Percentiles rank a stretch among this genome's conserved stretches.
Evolutionary conservation across 1,140 invertebrate genomes (phyloP).

Genomic region (Microplitis mediator): DNA sequence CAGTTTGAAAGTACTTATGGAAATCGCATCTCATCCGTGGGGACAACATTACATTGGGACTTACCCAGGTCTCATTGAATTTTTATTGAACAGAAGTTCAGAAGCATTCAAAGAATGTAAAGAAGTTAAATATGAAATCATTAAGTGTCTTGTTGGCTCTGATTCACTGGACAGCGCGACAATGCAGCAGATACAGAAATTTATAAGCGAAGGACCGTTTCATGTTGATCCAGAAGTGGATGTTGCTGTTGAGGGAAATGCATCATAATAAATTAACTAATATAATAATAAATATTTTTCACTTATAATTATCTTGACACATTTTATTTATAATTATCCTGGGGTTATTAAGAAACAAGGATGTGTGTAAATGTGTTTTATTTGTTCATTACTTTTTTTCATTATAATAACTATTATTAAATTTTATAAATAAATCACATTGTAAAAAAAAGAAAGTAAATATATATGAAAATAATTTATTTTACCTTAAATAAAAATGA

Average conservation of each 20-base stretch:
- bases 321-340: too few relatives aligned
- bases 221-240: conserved; percentile 70
- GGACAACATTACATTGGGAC: conserved; percentile 68
- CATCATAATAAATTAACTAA: conserved; percentile 47
- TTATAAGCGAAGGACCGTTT: conserved; percentile 75
- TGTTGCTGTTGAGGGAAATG: conserved; percentile 72
- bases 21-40: conserved; percentile 66
- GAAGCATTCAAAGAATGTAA: conserved; percentile 75
- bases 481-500: conserved; percentile 6
- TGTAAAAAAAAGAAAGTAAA: conserved; percentile 1
- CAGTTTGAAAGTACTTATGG: conserved; percentile 62
- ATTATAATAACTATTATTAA: not conserved
- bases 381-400: conserved; percentile 3
- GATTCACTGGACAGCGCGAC: conserved; percentile 70
- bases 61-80: conserved; percentile 74
- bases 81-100: conserved; percentile 72
- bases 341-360: not conserved
- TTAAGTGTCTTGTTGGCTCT: conserved; percentile 66
- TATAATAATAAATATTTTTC: too few relatives aligned
- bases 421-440: conserved; percentile 14
- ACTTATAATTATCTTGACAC: too few relatives aligned
- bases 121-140: conserved; percentile 75
- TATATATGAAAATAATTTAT: conserved; percentile 30
- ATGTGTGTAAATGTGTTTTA: conserved; percentile 27
- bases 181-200: conserved; percentile 67